Base-by-base conservation (phyloP, 2,888 invertebrate genomes). In the Teinopalpus imperialis region DNA sequence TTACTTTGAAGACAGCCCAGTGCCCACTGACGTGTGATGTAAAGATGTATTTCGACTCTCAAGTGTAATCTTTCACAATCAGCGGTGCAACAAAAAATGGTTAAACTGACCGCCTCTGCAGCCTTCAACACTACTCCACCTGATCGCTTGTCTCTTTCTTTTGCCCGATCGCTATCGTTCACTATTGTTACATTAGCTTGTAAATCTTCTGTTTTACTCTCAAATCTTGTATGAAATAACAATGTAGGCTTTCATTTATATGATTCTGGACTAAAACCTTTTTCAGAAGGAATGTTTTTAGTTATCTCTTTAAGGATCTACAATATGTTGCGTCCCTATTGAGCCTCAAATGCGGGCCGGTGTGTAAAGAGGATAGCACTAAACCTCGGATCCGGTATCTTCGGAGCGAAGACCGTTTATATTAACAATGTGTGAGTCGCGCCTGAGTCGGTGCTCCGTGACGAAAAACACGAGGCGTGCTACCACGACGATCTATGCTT, bases 41-140 rank as follows among this genome's bases (percentile, higher is more conserved):
- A 87, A 87, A 88, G 88, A 88, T 88, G 87, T 88, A 87, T 88
- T 88, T 88, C 87, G 87, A 86, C 82, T 87, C 88, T 87, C 88
- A 81, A 86, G 87, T 85, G 87, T 88, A 88, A 87, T 88, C 87
- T 87, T 87, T 88, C 86, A 88, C 87, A 87, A 87, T 87, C 88
- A 86, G 59, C 87, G 81, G 79, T 73, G 82, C 82, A 86, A 86
- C 87, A 88, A 88, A 88, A 88, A 87, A 87, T 86, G 87, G 85
- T 85, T 82, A 87, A 82, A 81, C 81, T 76, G 72, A 81, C 86
- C 86, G 87, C 88, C 88, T 87, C 78, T 85, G 62, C 85, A 83
- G 79, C 82, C 83, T 86, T 86, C 73, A 67, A 69, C 68, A 66
- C 74, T 65, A 59, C 73, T 71, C 66, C 69, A 76, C 71, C 69